These are phyloP conservation scores for Hemicentrotus pulcherrimus DNA, from an alignment of 35 echinoderm and acorn worm species.

Conservation along the genomic window DNA sequence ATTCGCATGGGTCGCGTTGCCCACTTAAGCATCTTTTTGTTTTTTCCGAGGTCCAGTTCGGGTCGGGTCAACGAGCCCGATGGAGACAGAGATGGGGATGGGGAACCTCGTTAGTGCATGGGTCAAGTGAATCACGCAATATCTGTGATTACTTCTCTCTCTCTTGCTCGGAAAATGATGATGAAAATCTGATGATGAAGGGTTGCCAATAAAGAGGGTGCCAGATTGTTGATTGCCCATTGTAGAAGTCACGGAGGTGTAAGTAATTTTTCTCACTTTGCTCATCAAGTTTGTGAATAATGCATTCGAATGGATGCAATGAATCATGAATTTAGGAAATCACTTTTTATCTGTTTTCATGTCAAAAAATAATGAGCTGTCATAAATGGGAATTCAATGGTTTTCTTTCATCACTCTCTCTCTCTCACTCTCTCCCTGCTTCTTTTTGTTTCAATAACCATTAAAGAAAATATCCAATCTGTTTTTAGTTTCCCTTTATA, in stretches of 20 bases:
- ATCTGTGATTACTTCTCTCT: background rate
- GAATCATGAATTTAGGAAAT: background rate
- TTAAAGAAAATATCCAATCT: background rate
- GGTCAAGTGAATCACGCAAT: background rate
- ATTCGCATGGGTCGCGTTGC: background rate
- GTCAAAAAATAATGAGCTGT: background rate
- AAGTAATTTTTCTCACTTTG: background rate
- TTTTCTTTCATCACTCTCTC: too few relatives aligned
- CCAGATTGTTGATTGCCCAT: background rate
- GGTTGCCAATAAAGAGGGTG: background rate
- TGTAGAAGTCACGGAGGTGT: background rate
- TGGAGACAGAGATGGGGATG: background rate
- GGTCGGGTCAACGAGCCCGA: too few relatives aligned
- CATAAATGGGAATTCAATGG: background rate
- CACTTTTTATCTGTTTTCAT: background rate
- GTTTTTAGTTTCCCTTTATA: background rate
- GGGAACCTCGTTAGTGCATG: background rate
- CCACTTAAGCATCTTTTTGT: background rate
- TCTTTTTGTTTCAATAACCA: too few relatives aligned
- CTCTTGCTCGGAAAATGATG: background rate
- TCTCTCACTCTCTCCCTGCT: background rate
- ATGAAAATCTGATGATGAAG: background rate
- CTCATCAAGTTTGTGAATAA: background rate
- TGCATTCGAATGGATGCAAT: background rate
- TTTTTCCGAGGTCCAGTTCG: too few relatives aligned